phyloP scores from a whole-genome alignment of 2,888 invertebrate genomes.

The Heliconius ethilla region DNA sequence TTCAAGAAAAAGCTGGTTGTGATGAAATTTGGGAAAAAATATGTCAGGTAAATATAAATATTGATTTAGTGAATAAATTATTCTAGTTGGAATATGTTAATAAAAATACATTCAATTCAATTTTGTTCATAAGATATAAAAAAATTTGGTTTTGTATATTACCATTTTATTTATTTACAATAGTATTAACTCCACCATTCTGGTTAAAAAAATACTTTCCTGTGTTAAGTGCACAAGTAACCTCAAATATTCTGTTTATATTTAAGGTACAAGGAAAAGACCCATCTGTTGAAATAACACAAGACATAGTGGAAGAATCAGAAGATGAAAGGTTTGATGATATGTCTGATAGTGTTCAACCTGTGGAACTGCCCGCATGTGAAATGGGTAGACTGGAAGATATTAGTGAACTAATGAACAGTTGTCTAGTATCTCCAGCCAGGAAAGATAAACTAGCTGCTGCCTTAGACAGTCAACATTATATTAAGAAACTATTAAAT shows the following conservation, averaged over 20 bases:
- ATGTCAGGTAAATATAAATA: conserved; percentile 87
- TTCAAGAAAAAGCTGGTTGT: conserved; percentile 99
- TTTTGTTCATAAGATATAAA: not conserved
- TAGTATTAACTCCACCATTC: not conserved
- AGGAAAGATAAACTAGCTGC: conserved; percentile 96
- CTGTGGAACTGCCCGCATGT: conserved; percentile 96
- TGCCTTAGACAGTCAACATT: conserved; percentile 96
- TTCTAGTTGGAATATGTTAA: conserved; percentile 24
- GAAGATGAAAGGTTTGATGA: conserved; percentile 99
- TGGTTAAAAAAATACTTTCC: not conserved
- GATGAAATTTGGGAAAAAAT: conserved; percentile 99
- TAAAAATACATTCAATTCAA: not conserved
- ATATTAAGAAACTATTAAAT: conserved; percentile 96
- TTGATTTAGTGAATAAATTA: conserved; percentile 29
- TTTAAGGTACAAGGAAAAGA: conserved; percentile 98
- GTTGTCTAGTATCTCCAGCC: conserved; percentile 93
- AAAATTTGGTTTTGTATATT: not conserved
- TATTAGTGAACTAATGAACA: conserved; percentile 95
- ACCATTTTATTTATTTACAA: no score
- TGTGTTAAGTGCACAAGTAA: not conserved
- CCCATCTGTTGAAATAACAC: conserved; percentile 98
- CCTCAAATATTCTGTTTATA: conserved; percentile 15
- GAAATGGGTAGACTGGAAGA: conserved; percentile 96
- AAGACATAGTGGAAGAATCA: conserved; percentile 97
- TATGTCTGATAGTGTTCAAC: conserved; percentile 96